These are phyloP conservation scores for Arenaria interpres DNA, from an alignment of 2,113 vertebrate species.

Conservation along the genomic window DNA sequence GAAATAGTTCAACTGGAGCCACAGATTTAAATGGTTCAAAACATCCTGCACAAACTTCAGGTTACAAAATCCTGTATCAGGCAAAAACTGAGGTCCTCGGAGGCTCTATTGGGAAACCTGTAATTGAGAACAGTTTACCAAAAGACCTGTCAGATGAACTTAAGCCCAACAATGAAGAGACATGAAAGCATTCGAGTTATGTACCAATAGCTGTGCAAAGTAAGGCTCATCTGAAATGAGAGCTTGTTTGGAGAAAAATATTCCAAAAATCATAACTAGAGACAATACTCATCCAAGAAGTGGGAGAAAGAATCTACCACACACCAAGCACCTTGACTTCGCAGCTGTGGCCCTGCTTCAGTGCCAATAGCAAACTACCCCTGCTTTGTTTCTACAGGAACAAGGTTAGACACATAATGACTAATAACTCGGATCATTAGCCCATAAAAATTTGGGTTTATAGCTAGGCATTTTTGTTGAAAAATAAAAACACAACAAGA, in stretches of 20 bases:
- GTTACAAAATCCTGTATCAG: not conserved
- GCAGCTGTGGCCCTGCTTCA: not conserved
- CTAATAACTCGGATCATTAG: not conserved
- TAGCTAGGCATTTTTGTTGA: not conserved
- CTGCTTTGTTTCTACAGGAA: not conserved
- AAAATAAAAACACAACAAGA: not conserved
- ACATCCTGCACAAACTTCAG: not conserved
- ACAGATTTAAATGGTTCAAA: not conserved
- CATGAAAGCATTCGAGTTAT: not conserved
- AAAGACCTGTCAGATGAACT: not conserved
- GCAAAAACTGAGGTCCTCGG: not conserved
- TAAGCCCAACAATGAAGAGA: not conserved
- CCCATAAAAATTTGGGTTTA: not conserved
- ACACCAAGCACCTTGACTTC: not conserved
- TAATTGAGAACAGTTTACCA: not conserved
- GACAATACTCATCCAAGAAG: not conserved
- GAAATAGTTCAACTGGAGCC: not conserved
- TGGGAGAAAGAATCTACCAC: not conserved
- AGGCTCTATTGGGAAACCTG: not conserved
- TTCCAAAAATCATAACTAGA: not conserved
- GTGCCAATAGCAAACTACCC: not conserved
- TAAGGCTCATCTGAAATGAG: not conserved
- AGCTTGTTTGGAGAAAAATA: not conserved
- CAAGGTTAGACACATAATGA: not conserved
- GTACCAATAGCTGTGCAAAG: not conserved